Evolutionary conservation across 2,797 vertebrate genomes (phyloP).

Genomic region (Trematomus bernacchii): DNA sequence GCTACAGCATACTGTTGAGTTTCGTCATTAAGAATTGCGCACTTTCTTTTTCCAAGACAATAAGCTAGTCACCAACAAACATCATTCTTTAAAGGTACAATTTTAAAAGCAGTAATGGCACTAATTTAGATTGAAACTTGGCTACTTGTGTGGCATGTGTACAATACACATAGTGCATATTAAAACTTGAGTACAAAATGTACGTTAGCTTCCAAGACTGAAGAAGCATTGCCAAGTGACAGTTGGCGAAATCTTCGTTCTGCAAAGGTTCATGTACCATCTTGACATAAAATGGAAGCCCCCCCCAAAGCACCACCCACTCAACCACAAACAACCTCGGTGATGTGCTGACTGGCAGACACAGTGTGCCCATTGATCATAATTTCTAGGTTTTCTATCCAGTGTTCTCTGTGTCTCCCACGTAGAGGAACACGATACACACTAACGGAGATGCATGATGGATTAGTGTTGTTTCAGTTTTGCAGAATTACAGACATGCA

Average conservation of each 20-base stretch:
- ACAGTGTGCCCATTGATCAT: constrained; percentile 44
- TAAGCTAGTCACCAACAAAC: neutral
- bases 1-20: neutral
- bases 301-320: neutral
- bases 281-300: constrained; percentile 22
- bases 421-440: constrained; percentile 12
- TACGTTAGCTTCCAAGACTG: constrained; percentile 14
- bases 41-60: neutral
- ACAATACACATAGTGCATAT: constrained; percentile 21
- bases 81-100: neutral
- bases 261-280: constrained; percentile 35
- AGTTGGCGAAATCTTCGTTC: constrained; percentile 20
- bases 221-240: constrained; percentile 28
- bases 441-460: neutral
- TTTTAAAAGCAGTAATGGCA: neutral
- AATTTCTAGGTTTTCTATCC: constrained; percentile 34
- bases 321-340: constrained; percentile 21
- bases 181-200: constrained; percentile 28
- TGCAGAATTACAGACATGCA: constrained; percentile 28
- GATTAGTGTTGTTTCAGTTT: constrained; percentile 27
- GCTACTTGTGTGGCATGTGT: constrained; percentile 20
- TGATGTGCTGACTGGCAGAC: constrained; percentile 40
- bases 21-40: neutral
- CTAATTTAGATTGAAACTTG: constrained; percentile 6
- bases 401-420: constrained; percentile 24